Evolutionary conservation across 2,888 invertebrate genomes (phyloP), one percentile per base, ranked within the genome.

Genomic region (Acanthosoma haemorrhoidale): DNA sequence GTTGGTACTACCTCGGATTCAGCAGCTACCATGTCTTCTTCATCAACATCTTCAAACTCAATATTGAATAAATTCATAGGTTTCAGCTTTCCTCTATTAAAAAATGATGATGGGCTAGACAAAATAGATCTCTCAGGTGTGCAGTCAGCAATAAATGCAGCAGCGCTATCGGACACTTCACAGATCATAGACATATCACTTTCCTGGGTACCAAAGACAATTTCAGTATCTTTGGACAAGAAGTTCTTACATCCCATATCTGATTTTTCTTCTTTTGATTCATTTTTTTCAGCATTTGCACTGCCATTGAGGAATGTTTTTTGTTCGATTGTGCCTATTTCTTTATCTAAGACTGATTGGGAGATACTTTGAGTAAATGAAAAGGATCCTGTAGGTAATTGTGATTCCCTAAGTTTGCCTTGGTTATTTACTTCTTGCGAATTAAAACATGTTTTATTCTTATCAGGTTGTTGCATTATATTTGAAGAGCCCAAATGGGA

Each of bases 71-170:
- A 34, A 15, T 29, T 67, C 1, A 67, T n/a, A 18, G 67, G 67
- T 36, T 67, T 67, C 21, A 67, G 15, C 11, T 31, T n/a, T 29
- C 32, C 34, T 2, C 67, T 21, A 29, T 59, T 36, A 16, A 16
- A 21, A 3, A 74, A 11, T 51, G 70, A 61, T 15, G 73, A 69
- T 16, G 75, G 75, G 25, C 72, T 71, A 8, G 74, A 72, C 4
- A 72, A 21, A 43, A 38, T 70, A 11, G 72, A 43, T 31, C 29
- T 67, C 1, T 60, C 51, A 11, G 11, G 41, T 8, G 70, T 73
- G 74, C 80, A 80, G 74, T 81, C 80, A 5, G 77, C 79, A 4
- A 80, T 70, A 11, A 81, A 75, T 5, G 80, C 81, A 34, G 76
- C 77, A 13, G 78, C 76, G 72, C 78, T 79, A 25, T 79, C 79